phyloP scores from a whole-genome alignment of 2,888 invertebrate genomes.

The Brachylomia viminalis region DNA sequence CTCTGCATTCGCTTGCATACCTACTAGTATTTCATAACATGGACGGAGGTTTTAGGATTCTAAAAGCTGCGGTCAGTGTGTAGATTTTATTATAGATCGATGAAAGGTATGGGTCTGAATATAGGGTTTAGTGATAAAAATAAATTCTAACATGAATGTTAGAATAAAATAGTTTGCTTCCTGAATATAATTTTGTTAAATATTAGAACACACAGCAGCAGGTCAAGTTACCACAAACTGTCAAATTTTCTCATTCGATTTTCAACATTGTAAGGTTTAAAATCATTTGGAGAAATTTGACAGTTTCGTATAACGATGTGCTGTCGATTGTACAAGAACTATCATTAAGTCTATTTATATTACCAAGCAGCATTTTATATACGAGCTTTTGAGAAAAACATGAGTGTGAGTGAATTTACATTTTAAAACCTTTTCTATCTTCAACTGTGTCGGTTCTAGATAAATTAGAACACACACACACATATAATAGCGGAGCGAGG shows the following conservation, averaged over 20 bases:
- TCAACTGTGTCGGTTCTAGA: not conserved
- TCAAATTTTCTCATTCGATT: too few relatives aligned
- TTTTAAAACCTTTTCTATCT: not conserved
- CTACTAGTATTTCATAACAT: constrained; percentile 28
- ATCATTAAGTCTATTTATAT: not conserved
- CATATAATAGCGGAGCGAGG: not conserved
- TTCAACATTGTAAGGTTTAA: too few relatives aligned
- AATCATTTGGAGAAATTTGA: too few relatives aligned
- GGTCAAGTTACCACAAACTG: too few relatives aligned
- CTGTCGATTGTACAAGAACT: not conserved
- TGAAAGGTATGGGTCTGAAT: not conserved
- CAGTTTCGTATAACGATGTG: too few relatives aligned
- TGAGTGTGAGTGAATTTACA: not conserved
- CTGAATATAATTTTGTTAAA: not conserved
- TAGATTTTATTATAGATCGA: constrained; percentile 11
- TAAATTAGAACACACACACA: not conserved
- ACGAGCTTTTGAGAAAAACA: not conserved
- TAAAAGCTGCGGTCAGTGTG: not conserved
- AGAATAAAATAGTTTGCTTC: not conserved
- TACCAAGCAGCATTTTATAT: not conserved
- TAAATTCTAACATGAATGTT: not conserved
- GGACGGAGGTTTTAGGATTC: constrained; percentile 11
- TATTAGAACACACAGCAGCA: too few relatives aligned
- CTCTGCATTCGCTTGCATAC: constrained; percentile 28
- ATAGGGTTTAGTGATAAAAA: not conserved